phyloP scores from a whole-genome alignment of 2,888 invertebrate genomes.

The Netelia melanura region DNA sequence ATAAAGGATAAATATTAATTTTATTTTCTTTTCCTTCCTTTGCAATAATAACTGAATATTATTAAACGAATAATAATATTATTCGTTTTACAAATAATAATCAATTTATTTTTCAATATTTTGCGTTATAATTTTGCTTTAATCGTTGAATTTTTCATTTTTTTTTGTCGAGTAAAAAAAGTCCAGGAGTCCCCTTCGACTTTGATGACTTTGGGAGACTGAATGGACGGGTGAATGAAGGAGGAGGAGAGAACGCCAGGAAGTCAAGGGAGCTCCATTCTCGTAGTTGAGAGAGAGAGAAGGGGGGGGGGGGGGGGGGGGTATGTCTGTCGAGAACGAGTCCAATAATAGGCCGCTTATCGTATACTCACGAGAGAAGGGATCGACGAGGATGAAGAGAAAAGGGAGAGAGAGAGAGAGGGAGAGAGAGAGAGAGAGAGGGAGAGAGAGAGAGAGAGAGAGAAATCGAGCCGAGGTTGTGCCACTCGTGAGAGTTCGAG shows the following conservation, averaged over 20 bases:
- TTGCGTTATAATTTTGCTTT: background rate
- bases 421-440: constrained; percentile 6
- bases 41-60: background rate
- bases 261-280: constrained; percentile 34
- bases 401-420: constrained; percentile 17
- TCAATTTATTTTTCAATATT: background rate
- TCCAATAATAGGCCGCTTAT: constrained; percentile 63
- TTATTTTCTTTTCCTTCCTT: background rate
- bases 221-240: constrained; percentile 45
- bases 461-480: background rate
- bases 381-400: constrained; percentile 42
- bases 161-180: background rate
- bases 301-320: constrained; percentile 1
- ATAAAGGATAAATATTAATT: background rate
- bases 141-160: background rate
- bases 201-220: constrained; percentile 4
- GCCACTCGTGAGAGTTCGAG: background rate
- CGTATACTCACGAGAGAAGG: constrained; percentile 38
- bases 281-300: constrained; percentile 1
- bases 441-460: constrained; percentile 17
- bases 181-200: background rate
- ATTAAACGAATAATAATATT: too few relatives aligned
- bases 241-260: constrained; percentile 28
- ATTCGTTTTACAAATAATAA: background rate
- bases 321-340: constrained; percentile 37